phyloP scores from a whole-genome alignment of 2,113 vertebrate genomes.

The Mustela lutreola region DNA sequence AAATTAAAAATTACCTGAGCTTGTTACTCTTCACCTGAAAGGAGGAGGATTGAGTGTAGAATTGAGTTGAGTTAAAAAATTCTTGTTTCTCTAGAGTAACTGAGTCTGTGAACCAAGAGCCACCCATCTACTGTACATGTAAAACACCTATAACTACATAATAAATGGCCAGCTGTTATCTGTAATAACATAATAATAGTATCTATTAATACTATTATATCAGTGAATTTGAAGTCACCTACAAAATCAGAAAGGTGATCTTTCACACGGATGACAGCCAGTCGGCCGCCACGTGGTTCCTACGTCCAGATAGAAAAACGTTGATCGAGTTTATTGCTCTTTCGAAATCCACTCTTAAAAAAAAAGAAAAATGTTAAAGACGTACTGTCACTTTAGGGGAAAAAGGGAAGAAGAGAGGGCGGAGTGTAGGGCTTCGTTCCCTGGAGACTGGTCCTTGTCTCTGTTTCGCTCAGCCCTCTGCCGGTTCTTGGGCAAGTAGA shows the following conservation, averaged over 20 bases:
- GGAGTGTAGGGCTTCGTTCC: not conserved
- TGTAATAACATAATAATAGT: not conserved
- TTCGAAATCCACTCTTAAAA: slow-evolving; percentile 41
- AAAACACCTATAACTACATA: not conserved
- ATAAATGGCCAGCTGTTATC: not conserved
- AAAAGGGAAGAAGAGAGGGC: not conserved
- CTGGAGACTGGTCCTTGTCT: not conserved
- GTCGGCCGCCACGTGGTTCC: not conserved
- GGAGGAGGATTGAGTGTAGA: not conserved
- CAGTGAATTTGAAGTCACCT: not conserved
- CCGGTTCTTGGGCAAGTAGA: not conserved
- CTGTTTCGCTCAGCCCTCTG: not conserved
- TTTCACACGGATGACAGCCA: not conserved
- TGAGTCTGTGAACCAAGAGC: not conserved
- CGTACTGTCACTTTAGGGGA: not conserved
- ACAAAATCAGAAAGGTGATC: not conserved
- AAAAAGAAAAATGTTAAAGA: not conserved
- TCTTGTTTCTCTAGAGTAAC: not conserved
- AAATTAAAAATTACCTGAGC: slow-evolving; percentile 3
- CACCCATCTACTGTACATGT: not conserved
- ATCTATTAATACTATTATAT: not conserved
- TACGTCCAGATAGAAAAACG: not conserved
- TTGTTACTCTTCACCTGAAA: not conserved
- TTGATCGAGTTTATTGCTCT: not conserved
- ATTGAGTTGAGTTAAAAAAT: not conserved